phyloP scores from a whole-genome alignment of 2,113 vertebrate genomes.

The Monopterus albus region DNA sequence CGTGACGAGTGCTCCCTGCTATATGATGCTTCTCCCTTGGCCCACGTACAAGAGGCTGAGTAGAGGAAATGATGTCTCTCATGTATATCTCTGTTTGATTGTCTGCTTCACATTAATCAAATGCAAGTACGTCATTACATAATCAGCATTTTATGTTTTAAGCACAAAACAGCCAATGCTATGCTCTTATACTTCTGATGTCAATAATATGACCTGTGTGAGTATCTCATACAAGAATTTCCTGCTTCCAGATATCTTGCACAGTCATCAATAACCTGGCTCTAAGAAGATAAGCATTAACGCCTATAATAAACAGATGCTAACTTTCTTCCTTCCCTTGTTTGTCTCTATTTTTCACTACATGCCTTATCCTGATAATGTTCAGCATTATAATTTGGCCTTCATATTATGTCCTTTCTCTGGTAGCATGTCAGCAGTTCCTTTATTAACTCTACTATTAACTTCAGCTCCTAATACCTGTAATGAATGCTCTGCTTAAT shows the following conservation, averaged over 20 bases:
- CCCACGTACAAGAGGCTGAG: conserved; percentile 34
- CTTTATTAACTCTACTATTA: conserved; percentile 62
- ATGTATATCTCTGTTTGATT: conserved; percentile 2
- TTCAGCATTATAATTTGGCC: conserved; percentile 45
- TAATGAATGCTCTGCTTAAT: conserved; percentile 67
- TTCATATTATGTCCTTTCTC: conserved; percentile 32
- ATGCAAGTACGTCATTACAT: not conserved
- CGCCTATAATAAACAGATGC: conserved; percentile 13
- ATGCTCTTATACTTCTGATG: not conserved
- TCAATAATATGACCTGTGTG: not conserved
- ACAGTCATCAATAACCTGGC: not conserved
- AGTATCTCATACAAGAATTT: not conserved
- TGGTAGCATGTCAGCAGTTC: conserved; percentile 59
- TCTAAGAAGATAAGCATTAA: conserved; percentile 15
- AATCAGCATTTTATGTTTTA: not conserved
- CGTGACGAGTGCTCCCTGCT: conserved; percentile 32
- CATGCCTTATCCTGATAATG: conserved; percentile 29
- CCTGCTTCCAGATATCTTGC: not conserved
- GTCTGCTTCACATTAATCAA: conserved; percentile 3
- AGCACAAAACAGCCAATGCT: not conserved
- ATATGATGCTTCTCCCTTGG: conserved; percentile 31
- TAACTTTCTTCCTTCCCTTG: not conserved
- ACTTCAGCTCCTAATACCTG: conserved; percentile 62
- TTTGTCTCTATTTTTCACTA: not conserved
- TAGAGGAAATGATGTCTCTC: conserved; percentile 16